Evolutionary conservation across 1,140 invertebrate species (phyloP).

Genomic region (Drosophila erecta): DNA sequence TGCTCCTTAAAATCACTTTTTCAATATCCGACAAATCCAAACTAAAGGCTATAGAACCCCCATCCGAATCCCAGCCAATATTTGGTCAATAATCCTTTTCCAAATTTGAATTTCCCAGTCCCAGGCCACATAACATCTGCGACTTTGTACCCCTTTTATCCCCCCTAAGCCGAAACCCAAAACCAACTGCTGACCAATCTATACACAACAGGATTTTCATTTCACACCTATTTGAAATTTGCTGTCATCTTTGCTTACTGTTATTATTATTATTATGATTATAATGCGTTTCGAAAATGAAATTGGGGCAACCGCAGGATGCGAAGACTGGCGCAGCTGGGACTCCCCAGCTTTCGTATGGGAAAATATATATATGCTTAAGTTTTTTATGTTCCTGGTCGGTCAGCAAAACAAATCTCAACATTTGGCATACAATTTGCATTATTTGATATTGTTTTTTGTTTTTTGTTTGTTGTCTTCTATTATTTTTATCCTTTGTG

Average conservation of each 20-base stretch:
- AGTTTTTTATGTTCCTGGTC: slow-evolving; percentile 29
- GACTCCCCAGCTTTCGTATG: slow-evolving; percentile 49
- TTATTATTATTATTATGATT: slow-evolving; percentile 75
- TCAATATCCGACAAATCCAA: slow-evolving; percentile 14
- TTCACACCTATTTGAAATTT: slow-evolving; percentile 72
- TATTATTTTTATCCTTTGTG: slow-evolving; percentile 17
- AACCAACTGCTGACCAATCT: slow-evolving; percentile 52
- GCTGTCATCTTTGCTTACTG: slow-evolving; percentile 50
- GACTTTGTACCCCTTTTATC: slow-evolving; percentile 36
- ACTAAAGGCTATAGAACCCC: slow-evolving; percentile 4
- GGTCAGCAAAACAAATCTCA: slow-evolving; percentile 76
- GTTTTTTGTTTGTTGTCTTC: slow-evolving; percentile 14
- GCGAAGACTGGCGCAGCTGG: slow-evolving; percentile 41
- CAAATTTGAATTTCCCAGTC: slow-evolving; percentile 59
- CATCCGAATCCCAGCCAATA: slow-evolving; percentile 28
- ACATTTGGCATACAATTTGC: slow-evolving; percentile 76
- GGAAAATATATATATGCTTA: slow-evolving; percentile 30
- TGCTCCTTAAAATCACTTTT: not conserved
- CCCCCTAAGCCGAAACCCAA: slow-evolving; percentile 10
- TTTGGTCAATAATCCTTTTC: slow-evolving; percentile 57
- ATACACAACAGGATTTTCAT: slow-evolving; percentile 36
- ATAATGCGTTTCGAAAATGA: slow-evolving; percentile 67
- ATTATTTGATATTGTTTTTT: slow-evolving; percentile 49
- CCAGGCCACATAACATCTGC: slow-evolving; percentile 49
- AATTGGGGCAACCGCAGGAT: slow-evolving; percentile 63